phyloP scores from a whole-genome alignment of 2,797 vertebrate genomes.

The Huso huso region DNA sequence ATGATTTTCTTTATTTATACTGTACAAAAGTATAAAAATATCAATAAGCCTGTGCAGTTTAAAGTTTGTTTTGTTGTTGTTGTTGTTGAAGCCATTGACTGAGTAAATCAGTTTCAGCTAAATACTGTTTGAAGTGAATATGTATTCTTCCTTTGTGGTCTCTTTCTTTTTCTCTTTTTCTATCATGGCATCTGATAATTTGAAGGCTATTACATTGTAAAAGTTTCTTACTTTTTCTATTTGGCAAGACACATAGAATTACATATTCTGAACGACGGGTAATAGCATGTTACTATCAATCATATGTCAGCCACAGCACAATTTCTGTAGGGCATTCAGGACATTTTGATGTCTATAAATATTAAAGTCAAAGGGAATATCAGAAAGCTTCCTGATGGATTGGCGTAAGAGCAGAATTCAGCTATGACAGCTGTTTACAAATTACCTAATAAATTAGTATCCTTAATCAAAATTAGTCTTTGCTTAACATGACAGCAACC shows the following conservation, averaged over 20 bases:
- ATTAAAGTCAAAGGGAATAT: slow-evolving; percentile 68
- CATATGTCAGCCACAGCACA: slow-evolving; percentile 55
- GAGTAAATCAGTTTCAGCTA: too few species aligned
- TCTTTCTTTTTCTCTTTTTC: too few species aligned
- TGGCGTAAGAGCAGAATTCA: slow-evolving; percentile 50
- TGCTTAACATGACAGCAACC: slow-evolving; percentile 29
- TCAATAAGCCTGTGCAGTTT: too few species aligned
- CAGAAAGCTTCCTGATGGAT: slow-evolving; percentile 62
- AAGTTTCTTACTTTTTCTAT: slow-evolving; percentile 54
- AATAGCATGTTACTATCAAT: slow-evolving; percentile 65
- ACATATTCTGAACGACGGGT: slow-evolving; percentile 61
- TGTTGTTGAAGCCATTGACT: too few species aligned
- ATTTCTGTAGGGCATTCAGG: slow-evolving; percentile 72
- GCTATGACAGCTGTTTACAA: slow-evolving; percentile 42
- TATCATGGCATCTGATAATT: slow-evolving; percentile 18
- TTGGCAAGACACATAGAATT: slow-evolving; percentile 74
- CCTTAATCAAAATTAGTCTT: slow-evolving; percentile 34
- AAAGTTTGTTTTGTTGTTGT: too few species aligned
- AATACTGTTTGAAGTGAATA: too few species aligned
- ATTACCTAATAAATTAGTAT: slow-evolving; percentile 25
- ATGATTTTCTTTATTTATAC: too few species aligned
- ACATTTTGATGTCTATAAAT: slow-evolving; percentile 72
- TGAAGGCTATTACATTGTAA: slow-evolving; percentile 51
- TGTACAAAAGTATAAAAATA: too few species aligned
- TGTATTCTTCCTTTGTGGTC: too few species aligned